Evolutionary conservation across 92 coral and sea anemone species (phyloP), one percentile per base, ranked within the genome.

Genomic region (Zoanthus sociatus): DNA sequence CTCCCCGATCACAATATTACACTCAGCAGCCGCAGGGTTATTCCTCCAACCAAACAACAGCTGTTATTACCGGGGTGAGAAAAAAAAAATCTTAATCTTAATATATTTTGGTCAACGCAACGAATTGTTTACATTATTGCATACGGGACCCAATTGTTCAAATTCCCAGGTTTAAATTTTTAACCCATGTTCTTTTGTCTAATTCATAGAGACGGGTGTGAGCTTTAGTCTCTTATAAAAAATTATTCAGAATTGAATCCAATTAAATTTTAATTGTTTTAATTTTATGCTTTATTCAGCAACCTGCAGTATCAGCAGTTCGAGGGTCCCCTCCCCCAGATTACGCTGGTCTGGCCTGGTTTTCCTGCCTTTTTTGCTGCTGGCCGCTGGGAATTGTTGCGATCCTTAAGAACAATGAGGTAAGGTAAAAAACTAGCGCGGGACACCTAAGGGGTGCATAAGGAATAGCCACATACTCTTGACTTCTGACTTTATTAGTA

Each of bases 371-470:
- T 5, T 88, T 75, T 58, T 88, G 90, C 71, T 88, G 79, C 44
- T 60, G 79, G 78, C 79, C 74, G 1, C 51, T 88, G 21, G 90
- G 90, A 30, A 18, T 88, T n/a, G 68, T 73, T 9, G 87, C 90
- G 64, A 88, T 88, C 17, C 70, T 88, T 44, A 79, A 56, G 71
- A 79, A 83, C 55, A 79, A 63, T 17, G 90, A 88, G 90, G 90
- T 88, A 46, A 71, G 76, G 6, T 5, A 46, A 15, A 31, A 46
- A 15, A 31, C 4, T 42, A 58, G 3, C 20, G 47, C 15, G 9
- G 55, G 9, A 48, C 53, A 9, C 53, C 6, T 48, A 9, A 48
- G 53, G 9, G 53, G 9, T 48, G 53, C 53, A 48, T 9, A 5
- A 48, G 9, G 53, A 5, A 9, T 48, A 9, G 1, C 55, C 12